Conservation (phyloP, 2,888 invertebrate species). For the Ornithoptera alexandrae region DNA sequence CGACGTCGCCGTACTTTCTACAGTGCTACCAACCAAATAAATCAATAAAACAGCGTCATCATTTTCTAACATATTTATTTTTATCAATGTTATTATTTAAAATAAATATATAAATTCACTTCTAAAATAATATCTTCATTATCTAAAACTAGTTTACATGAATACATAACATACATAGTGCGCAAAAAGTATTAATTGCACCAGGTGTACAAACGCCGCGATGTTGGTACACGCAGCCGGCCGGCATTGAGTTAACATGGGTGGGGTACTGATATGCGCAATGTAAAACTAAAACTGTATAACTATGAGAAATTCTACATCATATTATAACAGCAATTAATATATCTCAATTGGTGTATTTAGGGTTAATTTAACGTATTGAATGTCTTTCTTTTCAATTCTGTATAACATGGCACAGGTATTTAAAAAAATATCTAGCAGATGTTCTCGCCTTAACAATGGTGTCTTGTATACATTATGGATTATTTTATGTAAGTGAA, state of each 20-base stretch:
- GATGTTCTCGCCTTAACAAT: too few relatives aligned
- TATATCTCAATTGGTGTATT: too few relatives aligned
- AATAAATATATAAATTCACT: background rate
- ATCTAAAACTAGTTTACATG: background rate
- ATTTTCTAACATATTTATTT: constrained; percentile 32
- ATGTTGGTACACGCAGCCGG: constrained; percentile 41
- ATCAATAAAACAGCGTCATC: constrained; percentile 30
- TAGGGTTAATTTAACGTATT: too few relatives aligned
- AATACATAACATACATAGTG: background rate
- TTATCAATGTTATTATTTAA: background rate
- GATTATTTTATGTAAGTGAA: too few relatives aligned
- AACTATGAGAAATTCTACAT: background rate
- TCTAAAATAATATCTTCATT: background rate
- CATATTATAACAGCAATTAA: too few relatives aligned
- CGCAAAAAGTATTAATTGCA: constrained; percentile 9
- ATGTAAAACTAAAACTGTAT: constrained; percentile 1
- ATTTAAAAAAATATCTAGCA: too few relatives aligned
- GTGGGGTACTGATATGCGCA: constrained; percentile 15
- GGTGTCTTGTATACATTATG: too few relatives aligned
- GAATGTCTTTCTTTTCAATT: too few relatives aligned
- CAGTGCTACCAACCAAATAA: constrained; percentile 52
- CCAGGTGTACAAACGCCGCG: constrained; percentile 36
- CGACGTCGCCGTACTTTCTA: constrained; percentile 41
- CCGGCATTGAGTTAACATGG: constrained; percentile 34
- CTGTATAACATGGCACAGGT: too few relatives aligned